These are phyloP conservation scores for Odiellus spinosus DNA, from an alignment of 2,888 invertebrate genomes.

Conservation along the genomic window DNA sequence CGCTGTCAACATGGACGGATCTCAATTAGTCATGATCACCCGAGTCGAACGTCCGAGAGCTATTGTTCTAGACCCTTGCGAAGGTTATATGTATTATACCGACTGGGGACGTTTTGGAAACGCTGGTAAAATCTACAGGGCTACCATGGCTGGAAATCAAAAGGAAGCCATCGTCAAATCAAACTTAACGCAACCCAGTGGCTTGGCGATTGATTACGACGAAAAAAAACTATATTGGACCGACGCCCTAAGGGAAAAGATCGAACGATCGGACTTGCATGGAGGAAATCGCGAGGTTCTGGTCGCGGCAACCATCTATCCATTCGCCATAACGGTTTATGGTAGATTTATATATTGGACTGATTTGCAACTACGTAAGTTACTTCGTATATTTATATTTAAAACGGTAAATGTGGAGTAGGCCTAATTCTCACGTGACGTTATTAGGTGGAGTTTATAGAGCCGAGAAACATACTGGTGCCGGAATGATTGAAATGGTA, in stretches of 20 bases:
- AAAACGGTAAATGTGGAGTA: neutral
- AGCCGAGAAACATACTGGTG: constrained; percentile 92
- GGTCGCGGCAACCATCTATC: constrained; percentile 80
- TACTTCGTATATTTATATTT: neutral
- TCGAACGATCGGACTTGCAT: constrained; percentile 76
- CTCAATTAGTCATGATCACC: constrained; percentile 75
- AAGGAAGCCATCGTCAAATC: constrained; percentile 73
- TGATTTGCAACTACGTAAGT: constrained; percentile 60
- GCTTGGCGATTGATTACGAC: constrained; percentile 86
- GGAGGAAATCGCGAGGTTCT: constrained; percentile 64
- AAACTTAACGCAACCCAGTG: constrained; percentile 85
- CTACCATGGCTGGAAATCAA: constrained; percentile 90
- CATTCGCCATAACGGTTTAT: constrained; percentile 82
- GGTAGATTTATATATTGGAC: constrained; percentile 91
- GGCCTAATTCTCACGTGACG: neutral
- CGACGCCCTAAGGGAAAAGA: constrained; percentile 82
- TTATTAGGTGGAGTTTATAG: constrained; percentile 68
- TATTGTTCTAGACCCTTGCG: constrained; percentile 91
- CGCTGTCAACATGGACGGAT: constrained; percentile 79
- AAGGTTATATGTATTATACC: constrained; percentile 84
- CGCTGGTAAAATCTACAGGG: constrained; percentile 79
- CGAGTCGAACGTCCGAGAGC: constrained; percentile 84
- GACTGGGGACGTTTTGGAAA: constrained; percentile 91
- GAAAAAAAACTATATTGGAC: constrained; percentile 76
- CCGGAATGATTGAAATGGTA: constrained; percentile 83